Percentiles rank a stretch among this genome's conserved stretches.
Evolutionary conservation across 1,140 invertebrate species (phyloP).

Genomic region (Maconellicoccus hirsutus): DNA sequence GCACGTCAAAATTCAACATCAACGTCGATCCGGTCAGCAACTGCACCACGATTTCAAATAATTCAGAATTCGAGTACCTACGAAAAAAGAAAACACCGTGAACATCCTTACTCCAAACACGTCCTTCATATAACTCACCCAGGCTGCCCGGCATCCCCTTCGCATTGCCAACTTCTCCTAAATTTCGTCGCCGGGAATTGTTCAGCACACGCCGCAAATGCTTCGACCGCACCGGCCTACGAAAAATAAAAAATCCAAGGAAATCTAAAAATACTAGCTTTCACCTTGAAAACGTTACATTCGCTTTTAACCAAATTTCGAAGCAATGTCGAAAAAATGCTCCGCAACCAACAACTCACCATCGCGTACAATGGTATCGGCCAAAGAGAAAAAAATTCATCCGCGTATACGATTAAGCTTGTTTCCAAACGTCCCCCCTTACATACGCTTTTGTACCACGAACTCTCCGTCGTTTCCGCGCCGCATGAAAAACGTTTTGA

Average conservation of each 20-base stretch:
- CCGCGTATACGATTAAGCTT: slow-evolving; percentile 51
- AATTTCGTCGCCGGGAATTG: not conserved
- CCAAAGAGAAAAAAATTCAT: slow-evolving; percentile 22
- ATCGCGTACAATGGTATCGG: not conserved
- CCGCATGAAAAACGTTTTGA: slow-evolving; percentile 60
- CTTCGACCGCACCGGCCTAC: not conserved
- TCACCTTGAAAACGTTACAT: not conserved
- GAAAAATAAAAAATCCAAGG: slow-evolving; percentile 6
- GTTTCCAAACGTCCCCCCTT: slow-evolving; percentile 79
- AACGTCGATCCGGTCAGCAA: not conserved
- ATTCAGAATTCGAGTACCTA: not conserved
- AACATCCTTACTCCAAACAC: not conserved
- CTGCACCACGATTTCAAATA: not conserved
- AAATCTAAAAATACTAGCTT: not conserved
- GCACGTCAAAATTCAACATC: not conserved
- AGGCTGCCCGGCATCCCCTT: no score
- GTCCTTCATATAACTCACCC: not conserved
- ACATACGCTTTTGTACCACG: slow-evolving; percentile 60
- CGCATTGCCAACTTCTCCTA: not conserved
- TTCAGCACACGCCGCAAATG: not conserved
- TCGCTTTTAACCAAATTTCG: not conserved
- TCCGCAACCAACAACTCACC: not conserved
- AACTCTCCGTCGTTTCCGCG: slow-evolving; percentile 45
- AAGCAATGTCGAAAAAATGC: not conserved
- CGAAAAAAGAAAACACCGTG: not conserved